Evolutionary conservation across 2,113 vertebrate genomes (phyloP).

Genomic region (Aegotheles bennettii): DNA sequence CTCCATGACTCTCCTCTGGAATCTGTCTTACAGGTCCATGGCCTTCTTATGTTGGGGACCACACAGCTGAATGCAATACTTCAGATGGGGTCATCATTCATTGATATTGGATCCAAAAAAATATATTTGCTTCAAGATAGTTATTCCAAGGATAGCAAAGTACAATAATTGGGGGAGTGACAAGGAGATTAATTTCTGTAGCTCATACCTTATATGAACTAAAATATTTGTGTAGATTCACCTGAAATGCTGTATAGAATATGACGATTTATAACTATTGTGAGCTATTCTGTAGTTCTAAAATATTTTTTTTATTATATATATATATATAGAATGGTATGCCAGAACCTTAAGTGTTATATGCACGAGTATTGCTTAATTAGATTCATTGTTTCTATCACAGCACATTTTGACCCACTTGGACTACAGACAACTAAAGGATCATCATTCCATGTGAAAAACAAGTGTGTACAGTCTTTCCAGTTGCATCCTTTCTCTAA

Average conservation of each 20-base stretch:
- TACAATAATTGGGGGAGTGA: neutral
- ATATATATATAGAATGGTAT: neutral
- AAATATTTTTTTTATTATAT: neutral
- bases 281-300: neutral
- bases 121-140: neutral
- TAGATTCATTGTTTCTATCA: neutral
- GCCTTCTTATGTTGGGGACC: no score
- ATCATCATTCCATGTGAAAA: neutral
- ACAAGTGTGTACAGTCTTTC: neutral
- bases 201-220: neutral
- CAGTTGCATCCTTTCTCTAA: neutral
- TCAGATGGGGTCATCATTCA: neutral
- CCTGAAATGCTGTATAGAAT: neutral
- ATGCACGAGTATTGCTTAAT: neutral
- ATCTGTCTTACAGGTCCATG: no score
- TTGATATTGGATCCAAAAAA: neutral
- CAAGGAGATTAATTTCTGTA: neutral
- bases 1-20: no score
- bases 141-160: neutral
- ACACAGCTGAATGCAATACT: no score
- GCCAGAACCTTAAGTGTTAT: neutral
- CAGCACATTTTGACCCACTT: neutral
- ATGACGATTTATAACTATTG: neutral
- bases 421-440: neutral
- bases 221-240: neutral